phyloP scores from a whole-genome alignment of 35 echinoderm and acorn worm genomes.

The Diadema setosum region DNA sequence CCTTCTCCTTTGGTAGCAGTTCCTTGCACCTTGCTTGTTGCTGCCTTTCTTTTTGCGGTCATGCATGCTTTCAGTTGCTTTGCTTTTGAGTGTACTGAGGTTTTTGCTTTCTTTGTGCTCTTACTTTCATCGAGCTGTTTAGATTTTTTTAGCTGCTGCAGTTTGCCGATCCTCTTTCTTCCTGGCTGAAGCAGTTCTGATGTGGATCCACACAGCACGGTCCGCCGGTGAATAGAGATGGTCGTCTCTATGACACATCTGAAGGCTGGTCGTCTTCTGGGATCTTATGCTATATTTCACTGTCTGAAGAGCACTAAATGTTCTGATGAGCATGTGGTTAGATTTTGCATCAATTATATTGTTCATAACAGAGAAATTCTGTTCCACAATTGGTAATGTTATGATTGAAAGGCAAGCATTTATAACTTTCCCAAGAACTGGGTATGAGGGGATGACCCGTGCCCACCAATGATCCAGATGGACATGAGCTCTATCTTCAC shows the following conservation, averaged over 20 bases:
- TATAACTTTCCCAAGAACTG: background rate
- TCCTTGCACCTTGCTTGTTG: slow-evolving; percentile 13
- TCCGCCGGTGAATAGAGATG: background rate
- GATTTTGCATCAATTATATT: background rate
- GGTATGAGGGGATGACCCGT: background rate
- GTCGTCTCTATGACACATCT: background rate
- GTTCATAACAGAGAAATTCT: background rate
- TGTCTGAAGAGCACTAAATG: background rate
- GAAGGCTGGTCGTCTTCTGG: background rate
- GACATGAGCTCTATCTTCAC: background rate
- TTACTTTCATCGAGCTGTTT: no score
- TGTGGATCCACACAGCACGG: background rate
- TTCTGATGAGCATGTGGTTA: background rate
- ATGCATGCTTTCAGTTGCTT: background rate
- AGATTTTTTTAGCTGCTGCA: background rate
- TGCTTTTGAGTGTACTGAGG: background rate
- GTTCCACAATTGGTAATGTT: background rate
- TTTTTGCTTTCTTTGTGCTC: background rate
- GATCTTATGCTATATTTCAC: background rate
- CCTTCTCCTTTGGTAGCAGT: no score
- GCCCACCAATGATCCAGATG: background rate
- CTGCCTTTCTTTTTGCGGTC: background rate
- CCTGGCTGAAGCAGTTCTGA: background rate
- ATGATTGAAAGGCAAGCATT: background rate
- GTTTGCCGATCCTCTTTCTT: background rate